Percentiles rank a stretch among this genome's conserved stretches.
These are phyloP conservation scores for Argyrosomus japonicus DNA, from an alignment of 2,113 vertebrate species.

Conservation along the genomic window DNA sequence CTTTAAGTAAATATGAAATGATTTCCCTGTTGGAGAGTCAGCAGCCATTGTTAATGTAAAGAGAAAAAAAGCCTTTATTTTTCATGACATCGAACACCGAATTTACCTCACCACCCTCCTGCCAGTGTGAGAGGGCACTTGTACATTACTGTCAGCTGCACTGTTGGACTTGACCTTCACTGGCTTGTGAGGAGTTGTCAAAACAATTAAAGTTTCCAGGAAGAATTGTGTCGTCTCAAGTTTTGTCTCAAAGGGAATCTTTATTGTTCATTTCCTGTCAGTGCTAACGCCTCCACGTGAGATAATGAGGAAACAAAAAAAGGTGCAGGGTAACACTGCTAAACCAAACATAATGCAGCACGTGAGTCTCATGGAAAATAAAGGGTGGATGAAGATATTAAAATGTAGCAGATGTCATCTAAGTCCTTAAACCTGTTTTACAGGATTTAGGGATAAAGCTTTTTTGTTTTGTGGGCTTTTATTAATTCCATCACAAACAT, in stretches of 20 bases:
- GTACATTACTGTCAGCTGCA: constrained; percentile 79
- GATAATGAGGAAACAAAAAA: constrained; percentile 18
- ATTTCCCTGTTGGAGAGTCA: constrained; percentile 46
- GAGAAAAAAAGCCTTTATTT: constrained; percentile 62
- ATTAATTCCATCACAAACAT: constrained; percentile 44
- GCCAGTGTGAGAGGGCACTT: constrained; percentile 73
- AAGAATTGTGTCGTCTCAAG: constrained; percentile 75
- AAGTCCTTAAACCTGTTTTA: constrained; percentile 36
- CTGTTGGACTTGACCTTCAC: constrained; percentile 77
- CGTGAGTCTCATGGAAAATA: background rate
- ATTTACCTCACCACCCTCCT: constrained; percentile 79
- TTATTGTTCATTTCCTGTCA: background rate
- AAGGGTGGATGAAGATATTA: constrained; percentile 24
- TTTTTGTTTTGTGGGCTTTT: constrained; percentile 33
- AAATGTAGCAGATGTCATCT: constrained; percentile 24
- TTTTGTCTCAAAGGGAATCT: constrained; percentile 66
- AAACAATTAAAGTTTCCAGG: constrained; percentile 83
- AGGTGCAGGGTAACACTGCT: background rate
- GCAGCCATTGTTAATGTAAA: constrained; percentile 60
- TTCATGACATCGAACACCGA: constrained; percentile 76
- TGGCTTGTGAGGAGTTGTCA: constrained; percentile 80
- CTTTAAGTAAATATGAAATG: constrained; percentile 19
- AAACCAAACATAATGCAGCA: background rate
- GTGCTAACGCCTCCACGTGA: background rate
- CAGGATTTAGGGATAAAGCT: constrained; percentile 39